Base-by-base conservation (phyloP, 92 coral and sea anemone genomes). In the Actinostola sp. region DNA sequence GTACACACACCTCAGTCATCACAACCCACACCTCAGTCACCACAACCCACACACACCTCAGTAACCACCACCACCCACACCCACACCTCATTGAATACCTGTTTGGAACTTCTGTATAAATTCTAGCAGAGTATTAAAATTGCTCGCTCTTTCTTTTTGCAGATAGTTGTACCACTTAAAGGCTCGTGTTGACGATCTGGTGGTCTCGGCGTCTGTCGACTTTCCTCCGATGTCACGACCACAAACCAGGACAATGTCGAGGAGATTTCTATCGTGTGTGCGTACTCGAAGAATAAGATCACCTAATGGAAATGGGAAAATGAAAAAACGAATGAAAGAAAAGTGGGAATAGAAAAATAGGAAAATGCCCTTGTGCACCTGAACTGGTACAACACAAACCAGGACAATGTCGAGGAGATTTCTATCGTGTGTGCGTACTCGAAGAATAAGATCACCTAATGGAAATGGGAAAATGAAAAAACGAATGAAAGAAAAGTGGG, bases 111-210 rank as follows among this genome's bases (percentile, higher is more conserved):
- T 94, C 58, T 91, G 97, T 46, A 88, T 79, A 62, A 91, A 86
- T 71, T 94, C 98, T 31, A 80, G 52, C 34, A 94, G 72, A 54
- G 92, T 80, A 61, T 81, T 82, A 49, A 76, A 88, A 30, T 91
- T 95, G 27, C 78, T 48, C 0, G 97, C 81, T 60, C 92, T 88
- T 70, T 95, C 99, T 67, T 88, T 88, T 81, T 95, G 93, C 25
- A 95, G 87, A 59, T 91, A 95, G 72, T 88, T 95, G 85, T 87
- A 95, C 92, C 90, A 86, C 16, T 67, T 77, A 54, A 95, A 95
- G 20, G 96, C 90, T 30, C 91, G 76, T n/a, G 61, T 16, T 0
- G 57, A 67, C 17, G 89, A 24, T 20, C 62, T 53, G 23, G 71
- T 31, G 30, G 56, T 66, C 27, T 67, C 79, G 30, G 32, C 36